Evolutionary conservation across 2,797 vertebrate species (phyloP).

Genomic region (Rhynchotus rufescens): DNA sequence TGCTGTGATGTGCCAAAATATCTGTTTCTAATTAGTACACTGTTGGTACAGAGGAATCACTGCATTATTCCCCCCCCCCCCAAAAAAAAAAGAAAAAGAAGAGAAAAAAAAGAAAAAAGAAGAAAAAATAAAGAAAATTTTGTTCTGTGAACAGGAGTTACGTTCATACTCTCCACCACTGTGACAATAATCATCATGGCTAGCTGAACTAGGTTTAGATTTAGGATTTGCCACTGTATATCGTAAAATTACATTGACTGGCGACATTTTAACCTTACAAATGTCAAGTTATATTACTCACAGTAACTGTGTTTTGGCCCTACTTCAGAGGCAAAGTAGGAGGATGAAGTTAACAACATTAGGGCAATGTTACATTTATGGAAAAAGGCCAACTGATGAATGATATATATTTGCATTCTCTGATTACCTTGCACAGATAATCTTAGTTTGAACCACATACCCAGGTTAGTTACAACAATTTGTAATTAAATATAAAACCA

Average conservation of each 20-base stretch:
- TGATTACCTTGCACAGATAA: not conserved
- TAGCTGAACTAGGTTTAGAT: not conserved
- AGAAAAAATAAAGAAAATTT: not conserved
- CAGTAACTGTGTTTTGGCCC: not conserved
- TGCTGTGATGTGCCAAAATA: not conserved
- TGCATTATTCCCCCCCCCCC: not conserved
- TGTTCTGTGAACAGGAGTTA: not conserved
- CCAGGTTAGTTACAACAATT: not conserved
- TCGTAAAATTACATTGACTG: not conserved
- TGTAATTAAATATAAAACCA: slow-evolving; percentile 1
- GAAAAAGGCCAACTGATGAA: not conserved
- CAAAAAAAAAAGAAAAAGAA: not conserved
- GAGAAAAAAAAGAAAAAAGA: not conserved
- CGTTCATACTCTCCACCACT: not conserved
- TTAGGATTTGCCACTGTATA: not conserved
- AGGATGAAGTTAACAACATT: slow-evolving; percentile 7
- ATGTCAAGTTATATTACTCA: not conserved
- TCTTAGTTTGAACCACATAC: not conserved
- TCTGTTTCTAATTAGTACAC: not conserved
- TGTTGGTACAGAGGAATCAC: not conserved
- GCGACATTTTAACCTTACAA: not conserved
- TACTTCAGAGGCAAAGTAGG: not conserved
- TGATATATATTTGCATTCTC: not conserved
- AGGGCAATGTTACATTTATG: not conserved
- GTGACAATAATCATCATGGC: not conserved